Evolutionary conservation across 2,888 invertebrate genomes (phyloP).

Genomic region (Nudaria mundana): DNA sequence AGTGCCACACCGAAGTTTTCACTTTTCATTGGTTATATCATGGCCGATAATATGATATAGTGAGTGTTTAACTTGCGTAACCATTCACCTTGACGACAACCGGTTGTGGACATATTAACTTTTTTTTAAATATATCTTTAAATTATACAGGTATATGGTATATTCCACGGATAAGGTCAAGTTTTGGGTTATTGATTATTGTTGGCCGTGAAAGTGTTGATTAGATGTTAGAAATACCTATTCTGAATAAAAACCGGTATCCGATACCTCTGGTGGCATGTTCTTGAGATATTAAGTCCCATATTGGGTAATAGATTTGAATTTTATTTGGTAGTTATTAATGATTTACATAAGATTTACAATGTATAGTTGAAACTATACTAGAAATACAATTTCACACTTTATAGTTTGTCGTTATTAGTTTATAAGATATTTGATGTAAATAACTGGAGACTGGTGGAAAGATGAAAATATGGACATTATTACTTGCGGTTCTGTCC

Average conservation of each 20-base stretch:
- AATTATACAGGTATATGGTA: slow-evolving; percentile 3
- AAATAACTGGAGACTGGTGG: too few species aligned
- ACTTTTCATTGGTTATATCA: slow-evolving; percentile 54
- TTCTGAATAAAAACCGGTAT: not conserved
- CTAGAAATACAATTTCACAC: not conserved
- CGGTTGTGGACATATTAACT: slow-evolving; percentile 6
- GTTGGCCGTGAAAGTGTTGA: slow-evolving; percentile 13
- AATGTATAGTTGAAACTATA: not conserved
- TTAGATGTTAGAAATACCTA: not conserved
- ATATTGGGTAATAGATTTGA: not conserved
- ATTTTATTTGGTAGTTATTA: not conserved
- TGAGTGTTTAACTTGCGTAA: slow-evolving; percentile 10
- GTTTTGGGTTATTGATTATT: slow-evolving; percentile 4
- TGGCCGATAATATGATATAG: slow-evolving; percentile 32
- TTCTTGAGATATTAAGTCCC: not conserved
- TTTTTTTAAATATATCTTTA: slow-evolving; percentile 8
- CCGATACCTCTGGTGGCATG: not conserved
- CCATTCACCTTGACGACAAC: slow-evolving; percentile 10
- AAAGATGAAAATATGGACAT: too few species aligned
- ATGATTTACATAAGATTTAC: not conserved
- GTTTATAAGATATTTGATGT: too few species aligned
- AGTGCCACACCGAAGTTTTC: slow-evolving; percentile 53
- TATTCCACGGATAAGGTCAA: slow-evolving; percentile 12
- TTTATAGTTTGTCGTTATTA: too few species aligned
- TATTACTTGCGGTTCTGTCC: too few species aligned